Conservation (phyloP, 2,888 invertebrate genomes). For the Drosophila prolongata region DNA sequence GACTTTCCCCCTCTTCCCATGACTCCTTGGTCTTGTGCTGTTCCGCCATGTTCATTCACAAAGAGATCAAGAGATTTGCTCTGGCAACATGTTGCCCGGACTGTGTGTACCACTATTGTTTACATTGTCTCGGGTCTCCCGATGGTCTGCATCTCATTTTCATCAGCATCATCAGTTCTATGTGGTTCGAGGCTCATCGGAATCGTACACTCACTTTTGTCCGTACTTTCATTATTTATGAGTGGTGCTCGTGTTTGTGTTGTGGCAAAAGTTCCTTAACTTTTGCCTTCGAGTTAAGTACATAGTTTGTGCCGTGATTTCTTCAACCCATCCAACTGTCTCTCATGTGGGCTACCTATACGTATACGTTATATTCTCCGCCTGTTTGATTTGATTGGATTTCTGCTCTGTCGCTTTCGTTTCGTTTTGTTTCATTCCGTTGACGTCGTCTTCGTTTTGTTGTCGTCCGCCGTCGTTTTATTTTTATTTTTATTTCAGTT, state of each 20-base stretch:
- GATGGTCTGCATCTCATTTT: slow-evolving; percentile 18
- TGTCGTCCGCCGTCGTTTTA: slow-evolving; percentile 44
- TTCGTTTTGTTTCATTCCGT: slow-evolving; percentile 18
- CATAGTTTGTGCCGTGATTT: slow-evolving; percentile 39
- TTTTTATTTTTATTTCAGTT: slow-evolving; percentile 50
- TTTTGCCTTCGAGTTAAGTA: slow-evolving; percentile 12
- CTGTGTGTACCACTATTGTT: slow-evolving; percentile 33
- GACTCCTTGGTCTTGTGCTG: slow-evolving; percentile 6
- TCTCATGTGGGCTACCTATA: slow-evolving; percentile 36
- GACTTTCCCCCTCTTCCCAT: not conserved
- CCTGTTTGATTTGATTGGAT: slow-evolving; percentile 40
- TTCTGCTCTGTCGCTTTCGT: slow-evolving; percentile 34
- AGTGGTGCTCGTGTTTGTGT: slow-evolving; percentile 37
- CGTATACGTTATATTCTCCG: slow-evolving; percentile 62
- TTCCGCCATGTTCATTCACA: slow-evolving; percentile 25
- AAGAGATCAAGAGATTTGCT: slow-evolving; percentile 18
- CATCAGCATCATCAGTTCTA: slow-evolving; percentile 12
- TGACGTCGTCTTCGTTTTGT: slow-evolving; percentile 35
- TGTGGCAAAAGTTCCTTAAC: slow-evolving; percentile 33
- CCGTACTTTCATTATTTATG: slow-evolving; percentile 35
- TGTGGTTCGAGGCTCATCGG: slow-evolving; percentile 21
- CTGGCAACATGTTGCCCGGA: slow-evolving; percentile 47
- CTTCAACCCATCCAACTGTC: slow-evolving; percentile 28
- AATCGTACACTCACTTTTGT: slow-evolving; percentile 14
- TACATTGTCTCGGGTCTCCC: slow-evolving; percentile 13